A percentile compares a stretch with the other conserved stretches of the same genome.
Evolutionary conservation across 2,888 invertebrate species (phyloP).

Genomic region (Oligia strigilis): DNA sequence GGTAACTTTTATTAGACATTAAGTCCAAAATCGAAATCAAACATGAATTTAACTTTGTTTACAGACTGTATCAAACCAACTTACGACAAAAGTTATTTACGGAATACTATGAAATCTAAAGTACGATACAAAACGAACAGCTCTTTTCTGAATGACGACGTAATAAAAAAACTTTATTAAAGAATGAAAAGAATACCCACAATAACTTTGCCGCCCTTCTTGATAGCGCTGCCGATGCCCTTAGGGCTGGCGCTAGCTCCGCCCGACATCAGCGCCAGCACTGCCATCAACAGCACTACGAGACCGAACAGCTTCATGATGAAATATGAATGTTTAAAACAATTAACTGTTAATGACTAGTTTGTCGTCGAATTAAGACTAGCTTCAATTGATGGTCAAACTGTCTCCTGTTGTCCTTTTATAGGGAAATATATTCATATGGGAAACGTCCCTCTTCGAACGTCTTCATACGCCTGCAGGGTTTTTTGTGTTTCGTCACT

Average conservation of each 20-base stretch:
- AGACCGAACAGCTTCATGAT: constrained; percentile 54
- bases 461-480: background rate
- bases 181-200: constrained; percentile 52
- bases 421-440: constrained; percentile 13
- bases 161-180: background rate
- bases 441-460: constrained; percentile 1
- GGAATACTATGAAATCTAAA: background rate
- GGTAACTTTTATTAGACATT: too few species aligned
- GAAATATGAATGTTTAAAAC: background rate
- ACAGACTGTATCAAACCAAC: too few species aligned
- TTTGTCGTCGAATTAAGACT: background rate
- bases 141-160: background rate
- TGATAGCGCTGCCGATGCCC: constrained; percentile 57
- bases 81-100: too few species aligned
- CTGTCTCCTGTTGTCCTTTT: background rate
- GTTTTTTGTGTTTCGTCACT: constrained; percentile 37
- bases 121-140: too few species aligned
- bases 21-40: too few species aligned
- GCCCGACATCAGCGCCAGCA: constrained; percentile 44
- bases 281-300: constrained; percentile 42
- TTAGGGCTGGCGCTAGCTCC: constrained; percentile 51
- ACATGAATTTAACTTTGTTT: too few species aligned
- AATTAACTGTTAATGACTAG: background rate
- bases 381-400: background rate
- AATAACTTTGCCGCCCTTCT: constrained; percentile 67